Percentiles rank a stretch among this genome's conserved stretches.
phyloP scores from a whole-genome alignment of 2,113 vertebrate species.

The Australoheros scitulus region DNA sequence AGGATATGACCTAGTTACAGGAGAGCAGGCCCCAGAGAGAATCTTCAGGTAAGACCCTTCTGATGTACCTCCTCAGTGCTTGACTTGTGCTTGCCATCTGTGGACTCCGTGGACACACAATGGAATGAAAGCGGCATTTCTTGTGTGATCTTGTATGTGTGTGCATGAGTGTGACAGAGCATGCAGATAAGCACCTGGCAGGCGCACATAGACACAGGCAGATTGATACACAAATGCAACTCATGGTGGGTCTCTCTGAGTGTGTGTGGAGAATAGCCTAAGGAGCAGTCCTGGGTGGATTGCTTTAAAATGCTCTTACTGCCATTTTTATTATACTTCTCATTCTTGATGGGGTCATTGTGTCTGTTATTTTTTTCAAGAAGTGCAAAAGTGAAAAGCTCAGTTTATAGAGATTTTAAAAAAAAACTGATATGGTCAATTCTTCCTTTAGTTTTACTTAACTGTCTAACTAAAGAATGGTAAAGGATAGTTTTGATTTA shows the following conservation, averaged over 20 bases:
- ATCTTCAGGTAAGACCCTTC: conserved; percentile 91
- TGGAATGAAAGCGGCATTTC: not conserved
- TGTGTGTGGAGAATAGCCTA: conserved; percentile 43
- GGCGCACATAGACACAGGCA: conserved; percentile 31
- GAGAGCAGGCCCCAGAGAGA: conserved; percentile 95
- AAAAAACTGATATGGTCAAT: not conserved
- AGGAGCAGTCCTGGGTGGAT: conserved; percentile 24
- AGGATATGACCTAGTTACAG: conserved; percentile 96
- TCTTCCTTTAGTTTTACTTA: not conserved
- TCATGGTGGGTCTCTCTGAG: conserved; percentile 4
- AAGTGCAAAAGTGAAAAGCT: not conserved
- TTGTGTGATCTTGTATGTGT: conserved; percentile 11
- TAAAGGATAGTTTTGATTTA: conserved; percentile 1
- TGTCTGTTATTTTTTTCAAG: conserved; percentile 52
- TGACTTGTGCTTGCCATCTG: conserved; percentile 43
- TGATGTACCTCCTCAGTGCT: conserved; percentile 16
- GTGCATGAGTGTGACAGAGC: conserved; percentile 28
- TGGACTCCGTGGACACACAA: conserved; percentile 15
- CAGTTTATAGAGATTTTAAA: not conserved
- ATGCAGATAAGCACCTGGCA: conserved; percentile 33
- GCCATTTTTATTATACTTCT: conserved; percentile 49
- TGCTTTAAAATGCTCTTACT: conserved; percentile 65
- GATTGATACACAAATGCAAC: conserved; percentile 28
- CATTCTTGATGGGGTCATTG: conserved; percentile 59
- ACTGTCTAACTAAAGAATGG: not conserved